These are phyloP conservation scores for Epinotia nisella DNA, from an alignment of 2,888 invertebrate species.

Conservation along the genomic window DNA sequence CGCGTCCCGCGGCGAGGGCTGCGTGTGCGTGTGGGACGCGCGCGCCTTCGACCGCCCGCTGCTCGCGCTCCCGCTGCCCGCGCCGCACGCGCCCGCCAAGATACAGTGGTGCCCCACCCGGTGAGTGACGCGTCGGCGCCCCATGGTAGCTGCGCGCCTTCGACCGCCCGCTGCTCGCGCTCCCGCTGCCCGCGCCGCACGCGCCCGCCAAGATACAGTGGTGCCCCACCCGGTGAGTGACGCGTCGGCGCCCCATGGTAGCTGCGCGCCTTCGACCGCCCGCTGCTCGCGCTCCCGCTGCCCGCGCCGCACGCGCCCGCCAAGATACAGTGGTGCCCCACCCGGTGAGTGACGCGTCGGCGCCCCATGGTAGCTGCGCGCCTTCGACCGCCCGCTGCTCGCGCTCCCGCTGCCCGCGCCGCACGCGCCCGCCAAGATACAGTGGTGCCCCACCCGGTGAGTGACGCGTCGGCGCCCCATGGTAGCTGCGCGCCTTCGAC, in stretches of 20 bases:
- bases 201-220: slow-evolving; percentile 72
- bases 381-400: slow-evolving; percentile 93
- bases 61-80: slow-evolving; percentile 89
- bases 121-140: background rate
- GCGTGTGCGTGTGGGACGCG: slow-evolving; percentile 94
- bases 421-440: too few species aligned
- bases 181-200: too few species aligned
- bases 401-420: too few species aligned
- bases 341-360: slow-evolving; percentile 81
- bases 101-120: slow-evolving; percentile 80
- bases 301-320: background rate
- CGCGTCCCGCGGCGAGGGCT: slow-evolving; percentile 93
- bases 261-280: too few species aligned
- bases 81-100: slow-evolving; percentile 87
- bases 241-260: too few species aligned
- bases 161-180: slow-evolving; percentile 89
- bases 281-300: too few species aligned
- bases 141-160: slow-evolving; percentile 94
- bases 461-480: too few species aligned
- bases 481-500: too few species aligned
- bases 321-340: slow-evolving; percentile 95
- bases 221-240: slow-evolving; percentile 92
- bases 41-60: slow-evolving; percentile 94
- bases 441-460: too few species aligned
- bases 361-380: slow-evolving; percentile 91